Evolutionary conservation across 2,888 invertebrate genomes (phyloP), one percentile per base, ranked within the genome.

Genomic region (Tridacna crocea): DNA sequence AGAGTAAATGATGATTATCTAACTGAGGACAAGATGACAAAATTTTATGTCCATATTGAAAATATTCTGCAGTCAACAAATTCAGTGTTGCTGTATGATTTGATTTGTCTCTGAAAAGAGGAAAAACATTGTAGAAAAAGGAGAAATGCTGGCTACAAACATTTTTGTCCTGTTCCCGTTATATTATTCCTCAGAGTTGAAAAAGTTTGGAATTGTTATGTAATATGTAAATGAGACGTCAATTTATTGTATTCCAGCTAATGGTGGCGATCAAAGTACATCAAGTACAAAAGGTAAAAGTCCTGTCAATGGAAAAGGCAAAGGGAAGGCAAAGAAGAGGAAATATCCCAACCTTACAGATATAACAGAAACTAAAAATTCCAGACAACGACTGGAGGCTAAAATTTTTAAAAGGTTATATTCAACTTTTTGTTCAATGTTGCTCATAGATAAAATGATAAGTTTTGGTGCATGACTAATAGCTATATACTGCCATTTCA

Each of bases 371-470:
- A 90, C 91, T 55, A 87, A 93, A 77, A 93, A 95, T 65, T 82
- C 94, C 6, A 91, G 95, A 48, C 93, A 91, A 51, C 91, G 96
- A 79, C 88, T 96, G 70, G 94, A 95, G 79, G 95, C 94, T 77
- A 95, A 95, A 89, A 91, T 96, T 22, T 95, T 96, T 75, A 95
- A 95, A 86, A 95, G 93, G 95, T 95, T 36, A 36, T 36, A 8
- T 36, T 36, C 36, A 36, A 36, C 36, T 36, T 91, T 90, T 36
- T 22, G 48, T 19, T 26, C 58, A 58, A 4, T 17, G n/a, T 58
- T 58, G 58, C 51, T 51, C 51, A 58, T 58, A 58, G 4, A 19
- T 3, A 19, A n/a, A 17, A 58, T 19, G n/a, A 58, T 19, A 3
- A 58, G 17, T n/a, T n/a, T 19, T 58, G 12, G 12, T 51, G 17